Evolutionary conservation across 2,797 vertebrate species (phyloP), one percentile per base, ranked within the genome.

Genomic region (Agapornis canus): DNA sequence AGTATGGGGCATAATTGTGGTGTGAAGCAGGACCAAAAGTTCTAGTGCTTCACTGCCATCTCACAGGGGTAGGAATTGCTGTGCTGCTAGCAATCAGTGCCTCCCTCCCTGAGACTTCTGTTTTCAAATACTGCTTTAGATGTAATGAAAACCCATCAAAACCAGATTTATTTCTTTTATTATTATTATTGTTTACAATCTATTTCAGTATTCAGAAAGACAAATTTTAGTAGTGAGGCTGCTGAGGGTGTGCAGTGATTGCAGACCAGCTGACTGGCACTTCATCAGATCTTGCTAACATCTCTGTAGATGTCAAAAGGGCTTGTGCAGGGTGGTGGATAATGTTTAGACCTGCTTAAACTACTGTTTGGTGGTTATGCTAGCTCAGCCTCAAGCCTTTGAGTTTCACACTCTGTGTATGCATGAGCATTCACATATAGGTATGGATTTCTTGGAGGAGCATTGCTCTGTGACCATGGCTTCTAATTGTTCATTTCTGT

Each of bases 371-470:
- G 54, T 10, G 48, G 5, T 78, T n/a, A 13, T 15, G 31, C 40
- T 37, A 39, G 18, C 63, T 81, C 52, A 75, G 40, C 66, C 31
- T 82, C 19, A 2, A 29, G 45, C 47, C 70, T 76, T 61, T 16
- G 39, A 47, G 54, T 19, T 39, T 92, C 20, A 6, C 7, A 0
- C 15, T 35, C 1, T 12, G 5, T 15, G 10, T 9, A 11, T 47
- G 8, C 18, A 3, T 37, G 19, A 10, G 6, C 1, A 2, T 14
- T 11, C 4, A 2, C 2, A 0, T 31, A 23, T 3, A 45, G 20
- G 20, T 16, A 9, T 16, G 35, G 18, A 16, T 61, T 75, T 72
- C 18, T 72, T 54, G 45, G 32, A 61, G 40, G 54, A 82, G 31
- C 9, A 40, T 48, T 51, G 20, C 27, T 47, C 12, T 54, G 21